Conservation (phyloP, 2,797 vertebrate species). For the Cygnus olor region DNA sequence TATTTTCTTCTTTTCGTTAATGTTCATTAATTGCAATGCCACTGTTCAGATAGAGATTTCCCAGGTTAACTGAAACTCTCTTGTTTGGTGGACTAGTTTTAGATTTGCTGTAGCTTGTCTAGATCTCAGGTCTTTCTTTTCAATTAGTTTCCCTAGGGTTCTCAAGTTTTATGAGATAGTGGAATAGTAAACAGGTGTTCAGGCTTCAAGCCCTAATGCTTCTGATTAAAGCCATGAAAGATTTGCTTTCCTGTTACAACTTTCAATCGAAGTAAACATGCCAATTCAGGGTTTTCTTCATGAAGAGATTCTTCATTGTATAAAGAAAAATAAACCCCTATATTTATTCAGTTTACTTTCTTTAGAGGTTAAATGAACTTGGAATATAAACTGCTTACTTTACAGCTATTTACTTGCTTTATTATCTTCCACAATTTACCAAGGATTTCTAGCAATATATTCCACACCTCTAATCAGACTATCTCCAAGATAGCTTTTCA, state of each 20-base stretch:
- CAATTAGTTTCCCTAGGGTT: slow-evolving; percentile 32
- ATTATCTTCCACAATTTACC: background rate
- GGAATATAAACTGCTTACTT: slow-evolving; percentile 5
- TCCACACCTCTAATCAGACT: background rate
- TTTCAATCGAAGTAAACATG: slow-evolving; percentile 22
- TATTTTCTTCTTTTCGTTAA: background rate
- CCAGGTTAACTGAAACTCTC: background rate
- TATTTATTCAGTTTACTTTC: slow-evolving; percentile 4
- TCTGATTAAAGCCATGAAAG: background rate
- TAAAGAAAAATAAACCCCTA: background rate
- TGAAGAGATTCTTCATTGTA: background rate
- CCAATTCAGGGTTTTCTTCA: slow-evolving; percentile 1
- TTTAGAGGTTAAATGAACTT: slow-evolving; percentile 16
- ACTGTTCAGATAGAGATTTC: background rate
- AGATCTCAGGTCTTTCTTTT: slow-evolving; percentile 26
- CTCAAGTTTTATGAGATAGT: slow-evolving; percentile 39
- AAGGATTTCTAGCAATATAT: background rate
- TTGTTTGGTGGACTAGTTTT: background rate
- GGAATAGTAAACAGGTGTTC: slow-evolving; percentile 46
- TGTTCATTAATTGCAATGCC: slow-evolving; percentile 32
- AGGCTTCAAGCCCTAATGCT: slow-evolving; percentile 45
- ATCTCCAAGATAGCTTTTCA: background rate
- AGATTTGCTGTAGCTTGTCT: slow-evolving; percentile 16
- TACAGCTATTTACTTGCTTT: background rate
- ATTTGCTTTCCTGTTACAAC: slow-evolving; percentile 14